Conservation (phyloP, 2,113 vertebrate species). For the Malurus alboscapulatus region DNA sequence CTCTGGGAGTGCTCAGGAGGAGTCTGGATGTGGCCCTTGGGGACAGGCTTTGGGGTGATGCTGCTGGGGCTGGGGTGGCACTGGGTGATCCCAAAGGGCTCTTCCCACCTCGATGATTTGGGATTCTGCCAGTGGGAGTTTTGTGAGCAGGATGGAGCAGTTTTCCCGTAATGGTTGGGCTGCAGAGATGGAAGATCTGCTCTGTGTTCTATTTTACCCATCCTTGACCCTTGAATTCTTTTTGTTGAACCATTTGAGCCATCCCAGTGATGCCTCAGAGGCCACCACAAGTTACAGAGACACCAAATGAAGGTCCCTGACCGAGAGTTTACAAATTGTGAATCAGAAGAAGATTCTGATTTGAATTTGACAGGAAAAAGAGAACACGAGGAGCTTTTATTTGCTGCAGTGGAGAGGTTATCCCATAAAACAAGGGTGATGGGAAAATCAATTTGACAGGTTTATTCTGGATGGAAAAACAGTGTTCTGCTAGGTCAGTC, state of each 20-base stretch:
- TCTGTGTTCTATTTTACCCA: background rate
- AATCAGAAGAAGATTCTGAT: background rate
- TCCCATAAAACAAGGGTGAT: background rate
- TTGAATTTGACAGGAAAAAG: background rate
- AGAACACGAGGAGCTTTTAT: background rate
- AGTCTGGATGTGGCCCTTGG: background rate
- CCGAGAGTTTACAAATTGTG: background rate
- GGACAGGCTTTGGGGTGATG: background rate
- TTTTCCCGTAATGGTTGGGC: background rate
- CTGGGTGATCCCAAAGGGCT: accelerated
- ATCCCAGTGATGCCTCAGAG: background rate
- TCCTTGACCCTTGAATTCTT: background rate
- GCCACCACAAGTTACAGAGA: background rate
- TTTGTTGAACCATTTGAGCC: background rate
- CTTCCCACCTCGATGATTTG: accelerated
- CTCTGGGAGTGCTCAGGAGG: background rate
- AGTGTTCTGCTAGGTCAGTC: background rate
- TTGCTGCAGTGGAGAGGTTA: background rate
- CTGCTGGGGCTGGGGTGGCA: background rate
- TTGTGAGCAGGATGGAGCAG: background rate
- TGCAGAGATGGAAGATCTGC: background rate
- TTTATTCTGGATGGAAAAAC: background rate
- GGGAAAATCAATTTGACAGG: background rate
- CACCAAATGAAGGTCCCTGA: background rate
- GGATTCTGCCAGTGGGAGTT: background rate